Evolutionary conservation across 2,888 invertebrate genomes (phyloP).

Genomic region (Busseola fusca): DNA sequence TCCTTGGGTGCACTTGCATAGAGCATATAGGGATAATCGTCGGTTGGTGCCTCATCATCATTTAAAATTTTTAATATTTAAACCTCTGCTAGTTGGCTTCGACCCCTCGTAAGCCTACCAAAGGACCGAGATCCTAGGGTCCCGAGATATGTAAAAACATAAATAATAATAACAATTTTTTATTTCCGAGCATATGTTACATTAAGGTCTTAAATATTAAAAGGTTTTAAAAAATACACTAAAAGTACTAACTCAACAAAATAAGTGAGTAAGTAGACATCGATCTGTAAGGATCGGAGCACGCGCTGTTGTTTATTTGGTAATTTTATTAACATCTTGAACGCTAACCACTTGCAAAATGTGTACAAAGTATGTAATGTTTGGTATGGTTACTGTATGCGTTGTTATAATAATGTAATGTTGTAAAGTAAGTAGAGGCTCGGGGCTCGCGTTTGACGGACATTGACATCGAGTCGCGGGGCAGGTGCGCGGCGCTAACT

Average conservation of each 20-base stretch:
- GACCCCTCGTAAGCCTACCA: too few species aligned
- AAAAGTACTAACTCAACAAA: neutral
- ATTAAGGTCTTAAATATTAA: too few species aligned
- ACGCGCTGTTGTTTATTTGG: slow-evolving; percentile 4
- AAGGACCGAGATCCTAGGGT: too few species aligned
- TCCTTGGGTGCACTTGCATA: too few species aligned
- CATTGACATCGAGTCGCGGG: slow-evolving; percentile 81
- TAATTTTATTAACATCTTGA: neutral
- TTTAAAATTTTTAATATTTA: too few species aligned
- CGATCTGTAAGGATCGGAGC: neutral
- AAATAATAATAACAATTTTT: too few species aligned
- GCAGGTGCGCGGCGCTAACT: slow-evolving; percentile 79
- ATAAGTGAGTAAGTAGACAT: too few species aligned
- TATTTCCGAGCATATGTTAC: too few species aligned
- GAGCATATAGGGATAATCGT: too few species aligned
- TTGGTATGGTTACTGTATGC: slow-evolving; percentile 18
- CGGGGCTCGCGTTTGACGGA: slow-evolving; percentile 81
- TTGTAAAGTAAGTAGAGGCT: slow-evolving; percentile 53
- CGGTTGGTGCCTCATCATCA: too few species aligned
- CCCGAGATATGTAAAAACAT: too few species aligned
- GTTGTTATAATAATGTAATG: slow-evolving; percentile 50
- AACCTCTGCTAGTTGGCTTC: too few species aligned
- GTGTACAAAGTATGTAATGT: neutral
- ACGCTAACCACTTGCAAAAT: slow-evolving; percentile 1
- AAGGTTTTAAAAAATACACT: neutral